Evolutionary conservation across 2,797 vertebrate genomes (phyloP).

Genomic region (Semotilus atromaculatus): DNA sequence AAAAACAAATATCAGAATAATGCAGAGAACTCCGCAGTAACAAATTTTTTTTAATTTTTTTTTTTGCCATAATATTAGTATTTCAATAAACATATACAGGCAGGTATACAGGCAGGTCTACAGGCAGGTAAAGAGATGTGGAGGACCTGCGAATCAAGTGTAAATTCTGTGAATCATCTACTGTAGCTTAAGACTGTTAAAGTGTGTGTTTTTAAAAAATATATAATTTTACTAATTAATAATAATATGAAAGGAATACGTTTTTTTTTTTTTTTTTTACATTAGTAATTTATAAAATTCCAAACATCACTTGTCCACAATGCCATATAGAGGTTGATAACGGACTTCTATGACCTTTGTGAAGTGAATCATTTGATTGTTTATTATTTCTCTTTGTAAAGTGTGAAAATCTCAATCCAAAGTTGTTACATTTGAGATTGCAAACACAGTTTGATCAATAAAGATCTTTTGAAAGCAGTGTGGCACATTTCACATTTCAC

Average conservation of each 20-base stretch:
- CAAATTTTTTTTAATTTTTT: neutral
- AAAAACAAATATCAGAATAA: neutral
- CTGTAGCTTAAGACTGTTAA: constrained; percentile 7
- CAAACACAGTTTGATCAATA: constrained; percentile 2
- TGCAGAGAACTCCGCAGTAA: neutral
- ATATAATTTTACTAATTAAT: no score
- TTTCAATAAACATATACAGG: neutral
- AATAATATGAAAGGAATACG: neutral
- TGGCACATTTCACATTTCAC: neutral
- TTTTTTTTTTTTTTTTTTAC: no score
- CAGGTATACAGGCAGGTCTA: neutral
- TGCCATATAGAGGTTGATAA: neutral
- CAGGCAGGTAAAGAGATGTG: neutral
- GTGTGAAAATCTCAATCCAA: constrained; percentile 13
- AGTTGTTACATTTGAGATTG: neutral
- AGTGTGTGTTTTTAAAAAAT: no score
- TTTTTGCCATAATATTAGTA: neutral
- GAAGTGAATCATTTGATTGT: neutral
- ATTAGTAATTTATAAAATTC: neutral
- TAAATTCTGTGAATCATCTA: neutral
- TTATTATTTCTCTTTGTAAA: neutral
- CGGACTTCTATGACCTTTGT: neutral
- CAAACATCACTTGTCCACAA: neutral
- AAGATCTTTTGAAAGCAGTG: constrained; percentile 21
- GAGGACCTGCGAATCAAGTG: neutral